phyloP scores from a whole-genome alignment of 1,140 invertebrate species.

The Agrilus planipennis region DNA sequence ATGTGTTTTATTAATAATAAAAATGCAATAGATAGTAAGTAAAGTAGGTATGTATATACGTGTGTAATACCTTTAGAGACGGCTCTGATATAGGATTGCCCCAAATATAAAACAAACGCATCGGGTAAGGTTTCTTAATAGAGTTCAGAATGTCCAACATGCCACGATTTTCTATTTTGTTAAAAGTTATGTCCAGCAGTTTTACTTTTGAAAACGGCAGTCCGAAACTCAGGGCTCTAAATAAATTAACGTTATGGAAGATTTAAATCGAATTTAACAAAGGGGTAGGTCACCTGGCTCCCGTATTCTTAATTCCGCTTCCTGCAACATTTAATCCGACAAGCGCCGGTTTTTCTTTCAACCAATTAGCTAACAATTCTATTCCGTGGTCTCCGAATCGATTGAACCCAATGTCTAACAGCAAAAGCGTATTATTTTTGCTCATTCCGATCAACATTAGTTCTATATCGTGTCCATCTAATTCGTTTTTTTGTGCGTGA shows the following conservation, averaged over 20 bases:
- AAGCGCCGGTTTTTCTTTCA: conserved; percentile 36
- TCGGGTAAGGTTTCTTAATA: conserved; percentile 38
- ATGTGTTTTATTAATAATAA: neutral
- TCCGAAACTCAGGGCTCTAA: conserved; percentile 35
- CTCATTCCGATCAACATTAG: conserved; percentile 37
- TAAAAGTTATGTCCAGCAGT: conserved; percentile 40
- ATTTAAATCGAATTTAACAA: neutral
- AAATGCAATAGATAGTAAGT: neutral
- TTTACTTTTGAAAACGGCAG: conserved; percentile 42
- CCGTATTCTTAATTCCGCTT: conserved; percentile 41
- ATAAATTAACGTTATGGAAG: conserved; percentile 6
- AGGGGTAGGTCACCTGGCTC: conserved; percentile 40
- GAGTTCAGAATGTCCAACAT: conserved; percentile 39
- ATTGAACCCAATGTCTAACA: conserved; percentile 45
- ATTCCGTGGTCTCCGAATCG: conserved; percentile 42
- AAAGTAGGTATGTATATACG: too few relatives aligned
- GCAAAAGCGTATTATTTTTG: conserved; percentile 36
- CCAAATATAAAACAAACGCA: conserved; percentile 41
- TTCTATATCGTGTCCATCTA: conserved; percentile 44
- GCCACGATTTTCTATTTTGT: conserved; percentile 39
- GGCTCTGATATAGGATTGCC: conserved; percentile 36
- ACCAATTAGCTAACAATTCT: conserved; percentile 38
- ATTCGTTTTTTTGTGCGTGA: conserved; percentile 44
- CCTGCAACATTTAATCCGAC: conserved; percentile 38
- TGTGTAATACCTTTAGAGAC: conserved; percentile 3